These are phyloP conservation scores for Sparus aurata DNA, from an alignment of 2,797 vertebrate species.

Conservation along the genomic window DNA sequence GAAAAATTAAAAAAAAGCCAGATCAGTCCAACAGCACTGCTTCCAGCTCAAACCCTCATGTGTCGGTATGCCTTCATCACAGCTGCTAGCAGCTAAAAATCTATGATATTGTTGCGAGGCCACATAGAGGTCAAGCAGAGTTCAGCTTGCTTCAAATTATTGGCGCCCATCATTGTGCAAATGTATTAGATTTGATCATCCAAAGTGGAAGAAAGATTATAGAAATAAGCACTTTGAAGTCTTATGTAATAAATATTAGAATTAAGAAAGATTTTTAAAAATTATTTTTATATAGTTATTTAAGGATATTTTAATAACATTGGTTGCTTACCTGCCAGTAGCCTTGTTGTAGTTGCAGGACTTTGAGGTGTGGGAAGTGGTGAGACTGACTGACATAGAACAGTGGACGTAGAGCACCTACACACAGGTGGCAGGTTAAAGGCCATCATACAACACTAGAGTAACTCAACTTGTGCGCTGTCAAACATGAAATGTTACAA, in stretches of 20 bases:
- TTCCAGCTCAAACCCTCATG: too few species aligned
- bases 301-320: background rate
- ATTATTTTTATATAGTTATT: background rate
- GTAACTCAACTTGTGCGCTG: background rate
- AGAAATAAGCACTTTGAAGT: too few species aligned
- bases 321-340: slow-evolving; percentile 57
- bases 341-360: slow-evolving; percentile 76
- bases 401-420: slow-evolving; percentile 81
- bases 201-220: too few species aligned
- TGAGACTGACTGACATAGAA: slow-evolving; percentile 58
- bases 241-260: too few species aligned
- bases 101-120: background rate
- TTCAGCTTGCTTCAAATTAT: too few species aligned
- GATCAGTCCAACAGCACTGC: too few species aligned
- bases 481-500: background rate
- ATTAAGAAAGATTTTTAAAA: background rate
- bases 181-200: too few species aligned
- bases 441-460: background rate
- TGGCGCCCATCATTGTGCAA: too few species aligned
- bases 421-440: background rate
- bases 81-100: background rate
- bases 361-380: slow-evolving; percentile 63
- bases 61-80: too few species aligned
- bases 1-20: too few species aligned
- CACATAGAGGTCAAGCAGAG: background rate